Conservation (phyloP, 1,140 invertebrate genomes). For the Formica selysi region DNA sequence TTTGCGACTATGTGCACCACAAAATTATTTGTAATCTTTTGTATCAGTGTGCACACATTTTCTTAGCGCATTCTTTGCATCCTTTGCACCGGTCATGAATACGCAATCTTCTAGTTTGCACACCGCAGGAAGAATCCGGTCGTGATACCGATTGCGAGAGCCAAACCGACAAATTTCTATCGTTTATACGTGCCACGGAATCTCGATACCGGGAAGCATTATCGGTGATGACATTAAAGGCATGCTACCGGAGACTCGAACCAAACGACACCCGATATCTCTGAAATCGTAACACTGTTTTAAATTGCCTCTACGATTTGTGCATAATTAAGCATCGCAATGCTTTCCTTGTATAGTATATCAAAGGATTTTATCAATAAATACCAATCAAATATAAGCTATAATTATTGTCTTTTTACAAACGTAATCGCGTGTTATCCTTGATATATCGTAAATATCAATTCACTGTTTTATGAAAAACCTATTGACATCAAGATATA, state of each 20-base stretch:
- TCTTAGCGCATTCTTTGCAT: neutral
- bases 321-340: neutral
- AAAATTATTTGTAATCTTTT: conserved; percentile 28
- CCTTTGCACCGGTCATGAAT: neutral
- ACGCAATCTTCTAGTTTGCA: neutral
- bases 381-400: neutral
- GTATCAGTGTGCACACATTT: neutral
- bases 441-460: neutral
- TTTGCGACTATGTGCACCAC: neutral
- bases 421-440: neutral
- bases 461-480: neutral
- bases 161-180: conserved; percentile 21
- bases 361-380: neutral
- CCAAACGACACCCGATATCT: conserved; percentile 27
- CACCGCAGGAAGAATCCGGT: neutral
- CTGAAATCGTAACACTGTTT: conserved; percentile 8
- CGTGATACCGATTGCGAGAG: neutral
- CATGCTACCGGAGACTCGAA: neutral
- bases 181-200: neutral
- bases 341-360: neutral
- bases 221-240: conserved; percentile 25
- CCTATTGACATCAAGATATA: neutral
- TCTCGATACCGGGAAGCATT: conserved; percentile 8
- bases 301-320: conserved; percentile 32
- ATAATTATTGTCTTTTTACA: neutral